Evolutionary conservation across 2,888 invertebrate genomes (phyloP), one percentile per base, ranked within the genome.

Genomic region (Drosophila putrida): DNA sequence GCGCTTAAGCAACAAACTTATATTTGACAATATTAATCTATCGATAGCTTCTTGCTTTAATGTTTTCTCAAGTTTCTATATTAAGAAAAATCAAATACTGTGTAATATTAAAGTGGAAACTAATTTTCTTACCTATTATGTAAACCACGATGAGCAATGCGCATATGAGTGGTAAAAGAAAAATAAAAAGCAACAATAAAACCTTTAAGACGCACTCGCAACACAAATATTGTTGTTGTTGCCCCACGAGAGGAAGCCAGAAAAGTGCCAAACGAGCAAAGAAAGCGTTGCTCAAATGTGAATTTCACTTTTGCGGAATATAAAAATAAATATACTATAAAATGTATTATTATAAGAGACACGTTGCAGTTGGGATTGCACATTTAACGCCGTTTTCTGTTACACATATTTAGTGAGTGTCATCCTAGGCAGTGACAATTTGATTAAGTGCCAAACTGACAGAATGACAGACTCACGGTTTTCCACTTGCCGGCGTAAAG

Each of bases 221-320:
- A 47, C 28, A 68, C 70, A 74, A 20, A 3, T 20, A 77, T 65
- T 75, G 60, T 20, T 54, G 47, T 11, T 47, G 33, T 70, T 54
- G 38, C 39, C 11, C 11, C n/a, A 28, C 20, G 41, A 39, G 72
- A 55, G 75, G 88, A 88, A 88, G 88, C 79, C 88, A 67, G 70
- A 76, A 75, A 87, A 89, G 85, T 87, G 65, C 43, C 68, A 66
- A 15, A 44, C 35, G 27, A 49, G 65, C 66, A 76, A 73, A 64
- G 71, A 78, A 74, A 82, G 67, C 71, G 65, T 53, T 51, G 62
- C 65, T 76, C 10, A 63, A 50, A 71, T 75, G 82, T 58, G 53
- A 75, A 75, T 90, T 89, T 90, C 90, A 83, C 89, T 89, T 88
- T 90, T 82, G 61, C 46, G 54, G 38, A 47, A 47, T 33, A 62